Evolutionary conservation across 2,113 vertebrate genomes (phyloP).

Genomic region (Nymphicus hollandicus): DNA sequence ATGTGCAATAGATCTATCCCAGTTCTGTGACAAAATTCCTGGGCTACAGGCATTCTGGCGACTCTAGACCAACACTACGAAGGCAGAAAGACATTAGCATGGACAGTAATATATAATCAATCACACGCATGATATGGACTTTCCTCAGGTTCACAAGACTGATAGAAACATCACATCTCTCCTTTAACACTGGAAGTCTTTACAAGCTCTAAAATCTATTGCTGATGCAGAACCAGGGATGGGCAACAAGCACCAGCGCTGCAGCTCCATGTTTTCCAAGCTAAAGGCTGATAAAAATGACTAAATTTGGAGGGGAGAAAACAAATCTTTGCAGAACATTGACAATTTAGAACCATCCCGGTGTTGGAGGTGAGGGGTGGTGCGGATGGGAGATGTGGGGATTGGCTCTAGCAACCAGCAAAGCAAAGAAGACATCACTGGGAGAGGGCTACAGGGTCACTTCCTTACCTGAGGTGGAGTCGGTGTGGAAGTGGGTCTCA

Average conservation of each 20-base stretch:
- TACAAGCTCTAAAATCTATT: neutral
- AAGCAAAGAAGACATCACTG: neutral
- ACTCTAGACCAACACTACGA: neutral
- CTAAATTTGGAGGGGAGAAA: neutral
- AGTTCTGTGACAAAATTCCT: neutral
- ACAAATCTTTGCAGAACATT: neutral
- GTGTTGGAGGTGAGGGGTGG: neutral
- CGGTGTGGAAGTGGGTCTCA: slow-evolving; percentile 85
- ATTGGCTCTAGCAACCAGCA: neutral
- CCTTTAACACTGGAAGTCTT: neutral
- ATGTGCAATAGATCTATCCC: neutral
- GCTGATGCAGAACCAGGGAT: neutral
- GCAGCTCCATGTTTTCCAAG: neutral
- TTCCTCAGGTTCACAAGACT: neutral
- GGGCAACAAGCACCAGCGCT: neutral
- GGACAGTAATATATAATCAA: neutral
- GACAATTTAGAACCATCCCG: neutral
- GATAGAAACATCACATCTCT: neutral
- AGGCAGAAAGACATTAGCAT: neutral
- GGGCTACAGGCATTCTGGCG: neutral
- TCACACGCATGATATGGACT: neutral
- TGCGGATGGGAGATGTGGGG: neutral
- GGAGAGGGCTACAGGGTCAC: neutral
- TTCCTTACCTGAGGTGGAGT: slow-evolving; percentile 90
- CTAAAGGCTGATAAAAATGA: neutral